Conservation (phyloP, 2,113 vertebrate species). For the Toxotes chatareus region DNA sequence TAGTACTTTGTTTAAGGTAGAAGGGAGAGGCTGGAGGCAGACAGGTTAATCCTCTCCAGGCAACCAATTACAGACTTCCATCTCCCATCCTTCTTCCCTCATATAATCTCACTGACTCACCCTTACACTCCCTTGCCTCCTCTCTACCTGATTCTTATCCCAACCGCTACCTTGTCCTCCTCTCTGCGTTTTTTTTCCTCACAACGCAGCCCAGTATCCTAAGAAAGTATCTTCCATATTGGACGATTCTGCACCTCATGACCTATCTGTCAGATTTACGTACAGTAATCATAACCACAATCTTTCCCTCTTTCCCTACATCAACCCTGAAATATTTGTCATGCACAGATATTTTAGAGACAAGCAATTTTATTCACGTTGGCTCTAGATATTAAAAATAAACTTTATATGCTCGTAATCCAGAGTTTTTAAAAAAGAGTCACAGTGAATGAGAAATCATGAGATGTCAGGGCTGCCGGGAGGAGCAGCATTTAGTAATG, state of each 20-base stretch:
- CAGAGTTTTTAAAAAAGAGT: background rate
- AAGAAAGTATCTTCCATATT: background rate
- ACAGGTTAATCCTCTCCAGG: constrained; percentile 78
- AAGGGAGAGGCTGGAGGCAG: constrained; percentile 71
- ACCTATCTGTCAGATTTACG: background rate
- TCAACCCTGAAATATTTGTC: background rate
- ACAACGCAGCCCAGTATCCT: background rate
- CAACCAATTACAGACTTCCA: constrained; percentile 72
- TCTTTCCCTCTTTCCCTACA: background rate
- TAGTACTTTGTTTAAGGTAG: constrained; percentile 55
- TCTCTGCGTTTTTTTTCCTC: background rate
- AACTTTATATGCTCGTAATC: too few species aligned
- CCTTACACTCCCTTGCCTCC: constrained; percentile 52
- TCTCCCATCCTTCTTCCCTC: constrained; percentile 52
- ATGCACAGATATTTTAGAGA: too few species aligned
- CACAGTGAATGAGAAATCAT: too few species aligned
- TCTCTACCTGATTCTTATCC: constrained; percentile 36
- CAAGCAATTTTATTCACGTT: too few species aligned
- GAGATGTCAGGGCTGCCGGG: too few species aligned
- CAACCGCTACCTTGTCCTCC: background rate
- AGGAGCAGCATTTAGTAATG: too few species aligned
- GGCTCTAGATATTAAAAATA: background rate
- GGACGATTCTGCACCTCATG: background rate
- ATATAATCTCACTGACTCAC: constrained; percentile 66
- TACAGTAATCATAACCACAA: background rate